Conservation (phyloP, 2,888 invertebrate genomes). For the Aelia acuminata region DNA sequence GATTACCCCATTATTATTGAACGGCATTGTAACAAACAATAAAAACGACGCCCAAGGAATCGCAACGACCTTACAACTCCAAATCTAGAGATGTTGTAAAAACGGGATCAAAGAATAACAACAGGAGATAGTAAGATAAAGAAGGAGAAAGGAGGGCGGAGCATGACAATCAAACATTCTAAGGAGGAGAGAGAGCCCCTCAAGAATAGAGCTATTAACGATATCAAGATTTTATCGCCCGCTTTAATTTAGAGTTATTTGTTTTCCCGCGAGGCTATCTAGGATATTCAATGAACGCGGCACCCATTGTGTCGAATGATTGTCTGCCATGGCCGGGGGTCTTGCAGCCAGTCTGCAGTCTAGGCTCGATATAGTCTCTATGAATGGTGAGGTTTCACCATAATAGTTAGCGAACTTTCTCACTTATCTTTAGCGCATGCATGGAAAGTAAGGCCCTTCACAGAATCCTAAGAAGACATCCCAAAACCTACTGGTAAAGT, state of each 20-base stretch:
- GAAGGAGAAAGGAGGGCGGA: slow-evolving; percentile 22
- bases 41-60: neutral
- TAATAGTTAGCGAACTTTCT: neutral
- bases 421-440: neutral
- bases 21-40: neutral
- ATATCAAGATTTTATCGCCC: slow-evolving; percentile 10
- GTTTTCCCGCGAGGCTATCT: slow-evolving; percentile 22
- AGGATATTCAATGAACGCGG: slow-evolving; percentile 29
- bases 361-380: neutral
- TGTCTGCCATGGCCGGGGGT: neutral
- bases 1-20: neutral
- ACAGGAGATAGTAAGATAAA: slow-evolving; percentile 8
- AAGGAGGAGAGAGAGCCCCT: neutral
- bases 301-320: neutral
- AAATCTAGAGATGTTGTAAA: neutral
- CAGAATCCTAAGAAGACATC: no score
- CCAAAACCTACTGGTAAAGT: no score
- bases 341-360: neutral
- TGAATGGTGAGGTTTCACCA: neutral
- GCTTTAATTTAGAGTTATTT: slow-evolving; percentile 38
- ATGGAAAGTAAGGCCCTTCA: no score
- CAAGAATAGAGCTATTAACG: slow-evolving; percentile 29
- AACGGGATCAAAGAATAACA: neutral
- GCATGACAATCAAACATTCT: slow-evolving; percentile 38
- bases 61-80: neutral